Evolutionary conservation across 2,888 invertebrate species (phyloP), one percentile per base, ranked within the genome.

Genomic region (Agrypnus murinus): DNA sequence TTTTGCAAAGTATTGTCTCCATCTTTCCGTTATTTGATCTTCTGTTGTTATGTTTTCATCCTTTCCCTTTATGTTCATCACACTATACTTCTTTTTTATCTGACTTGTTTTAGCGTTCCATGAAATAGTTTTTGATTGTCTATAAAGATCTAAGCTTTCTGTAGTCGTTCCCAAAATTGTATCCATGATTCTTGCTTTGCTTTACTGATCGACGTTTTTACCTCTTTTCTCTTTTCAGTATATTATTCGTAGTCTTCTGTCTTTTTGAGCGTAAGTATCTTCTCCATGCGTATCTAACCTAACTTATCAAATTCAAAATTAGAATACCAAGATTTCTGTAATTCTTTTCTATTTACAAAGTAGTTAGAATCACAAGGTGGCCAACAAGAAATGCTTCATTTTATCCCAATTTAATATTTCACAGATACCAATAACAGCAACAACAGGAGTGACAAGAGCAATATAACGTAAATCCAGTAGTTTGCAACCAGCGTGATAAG

Each of bases 171-270:
- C 10, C 40, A 9, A 10, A 40, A 40, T 40, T 40, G 8, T 40
- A 40, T n/a, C 40, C 40, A 40, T 40, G 40, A 10, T 12, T 7
- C 40, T 40, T 40, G n/a, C n/a, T 40, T 40, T 40, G 40, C 40
- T 40, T n/a, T 40, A 9, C n/a, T 40, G n/a, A 40, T 40, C 40
- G 7, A 3, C n/a, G 7, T 40, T 40, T 40, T 40, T n/a, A 10
- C 40, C 40, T 40, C 7, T 40, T 6, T 40, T 40, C 40, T 40
- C 40, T 40, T 40, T 40, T 40, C 40, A n/a, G 8, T 10, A 12
- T n/a, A 40, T 40, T 40, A n/a, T 40, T 40, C 40, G 40, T 40
- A 40, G 40, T 40, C n/a, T 40, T 40, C 40, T 40, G 40, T 40
- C 5, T 40, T 40, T 40, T 40, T 40, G 40, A n/a, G n/a, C 10